These are phyloP conservation scores for Syndactyla subalaris DNA, from an alignment of 2,797 vertebrate species.

Conservation along the genomic window DNA sequence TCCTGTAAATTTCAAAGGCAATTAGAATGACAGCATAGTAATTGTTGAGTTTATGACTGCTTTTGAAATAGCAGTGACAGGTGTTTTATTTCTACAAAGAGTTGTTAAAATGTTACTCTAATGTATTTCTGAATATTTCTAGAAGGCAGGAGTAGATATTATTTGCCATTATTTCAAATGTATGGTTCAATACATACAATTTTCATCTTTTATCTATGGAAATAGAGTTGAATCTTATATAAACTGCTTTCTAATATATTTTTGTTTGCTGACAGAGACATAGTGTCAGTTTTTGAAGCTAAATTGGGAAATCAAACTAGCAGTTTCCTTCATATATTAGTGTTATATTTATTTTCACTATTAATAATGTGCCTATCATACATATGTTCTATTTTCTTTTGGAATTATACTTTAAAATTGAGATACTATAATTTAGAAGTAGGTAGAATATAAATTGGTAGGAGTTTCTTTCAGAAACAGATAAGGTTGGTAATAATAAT, in stretches of 20 bases:
- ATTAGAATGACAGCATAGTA: background rate
- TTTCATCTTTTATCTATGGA: background rate
- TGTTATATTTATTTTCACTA: background rate
- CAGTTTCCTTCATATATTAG: background rate
- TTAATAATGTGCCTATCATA: background rate
- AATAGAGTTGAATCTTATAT: background rate
- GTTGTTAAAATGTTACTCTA: background rate
- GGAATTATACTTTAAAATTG: background rate
- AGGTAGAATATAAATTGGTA: background rate
- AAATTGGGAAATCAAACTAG: background rate
- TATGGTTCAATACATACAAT: background rate
- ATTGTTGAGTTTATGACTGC: background rate
- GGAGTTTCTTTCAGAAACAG: background rate
- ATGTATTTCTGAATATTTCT: background rate
- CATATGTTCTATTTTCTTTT: background rate
- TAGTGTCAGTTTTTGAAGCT: background rate
- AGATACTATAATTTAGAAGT: background rate
- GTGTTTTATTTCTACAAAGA: background rate
- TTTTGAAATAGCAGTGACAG: background rate
- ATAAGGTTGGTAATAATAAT: background rate
- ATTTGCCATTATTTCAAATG: background rate
- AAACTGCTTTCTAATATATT: background rate
- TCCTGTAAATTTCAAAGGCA: background rate
- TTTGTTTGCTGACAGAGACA: background rate
- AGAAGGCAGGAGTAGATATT: background rate